Percentiles rank a stretch among this genome's conserved stretches.
phyloP scores from a whole-genome alignment of 1,140 invertebrate genomes.

The Thaumatotibia leucotreta region DNA sequence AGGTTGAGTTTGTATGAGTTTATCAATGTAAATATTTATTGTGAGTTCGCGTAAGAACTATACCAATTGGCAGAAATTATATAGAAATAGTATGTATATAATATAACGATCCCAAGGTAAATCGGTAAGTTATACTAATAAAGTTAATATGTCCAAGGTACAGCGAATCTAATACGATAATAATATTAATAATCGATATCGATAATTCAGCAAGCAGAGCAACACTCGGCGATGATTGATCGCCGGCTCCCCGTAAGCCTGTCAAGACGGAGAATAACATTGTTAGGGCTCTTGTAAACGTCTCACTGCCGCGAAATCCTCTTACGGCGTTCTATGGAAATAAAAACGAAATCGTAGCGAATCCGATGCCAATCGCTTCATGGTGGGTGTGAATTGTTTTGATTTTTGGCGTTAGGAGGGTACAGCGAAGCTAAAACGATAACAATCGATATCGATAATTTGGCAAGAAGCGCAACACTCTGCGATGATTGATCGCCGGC shows the following conservation, averaged over 20 bases:
- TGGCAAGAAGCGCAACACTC: conserved; percentile 28
- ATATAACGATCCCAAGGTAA: too few relatives aligned
- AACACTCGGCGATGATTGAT: conserved; percentile 55
- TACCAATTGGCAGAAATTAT: too few relatives aligned
- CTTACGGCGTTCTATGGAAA: conserved; percentile 46
- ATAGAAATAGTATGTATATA: too few relatives aligned
- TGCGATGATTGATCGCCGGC: conserved; percentile 54
- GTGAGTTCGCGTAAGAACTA: too few relatives aligned
- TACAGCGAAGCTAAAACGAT: too few relatives aligned
- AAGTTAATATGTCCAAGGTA: too few relatives aligned
- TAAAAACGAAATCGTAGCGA: conserved; percentile 23
- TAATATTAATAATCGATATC: neutral
- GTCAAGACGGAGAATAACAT: conserved; percentile 70
- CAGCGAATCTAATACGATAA: too few relatives aligned
- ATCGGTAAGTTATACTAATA: too few relatives aligned
- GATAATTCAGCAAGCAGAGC: conserved; percentile 21
- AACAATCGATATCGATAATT: conserved; percentile 16
- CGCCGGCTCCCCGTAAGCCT: conserved; percentile 43
- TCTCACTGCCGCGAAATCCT: conserved; percentile 56
- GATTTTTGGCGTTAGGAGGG: neutral
- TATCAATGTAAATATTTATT: too few relatives aligned
- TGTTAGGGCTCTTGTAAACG: conserved; percentile 65
- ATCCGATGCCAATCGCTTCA: neutral
- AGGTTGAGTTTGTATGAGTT: too few relatives aligned
- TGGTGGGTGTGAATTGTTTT: neutral